Base-by-base conservation (phyloP, 2,888 invertebrate species). In the Octonoba sinensis region DNA sequence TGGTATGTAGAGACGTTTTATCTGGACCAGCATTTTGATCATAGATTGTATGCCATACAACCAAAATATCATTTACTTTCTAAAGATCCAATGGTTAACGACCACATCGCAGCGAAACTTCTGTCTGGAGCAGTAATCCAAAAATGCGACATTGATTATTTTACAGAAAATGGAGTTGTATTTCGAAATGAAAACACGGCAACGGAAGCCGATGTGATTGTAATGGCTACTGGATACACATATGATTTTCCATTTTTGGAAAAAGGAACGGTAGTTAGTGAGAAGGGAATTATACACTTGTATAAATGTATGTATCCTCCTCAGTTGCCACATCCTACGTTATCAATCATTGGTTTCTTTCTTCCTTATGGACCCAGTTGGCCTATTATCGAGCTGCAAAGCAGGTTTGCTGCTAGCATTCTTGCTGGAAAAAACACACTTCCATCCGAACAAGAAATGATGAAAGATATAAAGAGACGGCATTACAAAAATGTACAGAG, bases 51-150 rank as follows among this genome's bases (percentile, higher is more conserved):
- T 84, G 86, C 87, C 3, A 84, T 89, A 16, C 85, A 87, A 66
- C 89, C 89, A n/a, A 83, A 86, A 8, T 87, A 88, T 75, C 66
- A 87, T 62, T 74, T 86, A 22, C 79, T 86, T 18, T 78, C 86
- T 11, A 85, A 86, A 49, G 86, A 87, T 18, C 83, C 84, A 0
- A 67, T 56, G 18, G 86, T 89, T 70, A 89, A 88, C 82, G 89
- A 89, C 84, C 88, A 89, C 73, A 85, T 90, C 8, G 88, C 88
- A 2, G 86, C 87, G 59, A 87, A 89, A 60, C 87, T 90, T 65
- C 86, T 88, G 76, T 87, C 86, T 12, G 89, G 88, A 16, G 83
- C 85, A 4, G 85, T 89, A 3, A 83, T 84, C 56, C 85, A 88
- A 13, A 87, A 87, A 77, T 86, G 87, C n/a, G 85, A 87, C 65